These are phyloP conservation scores for Psophia crepitans DNA, from an alignment of 2,113 vertebrate genomes.

Conservation along the genomic window DNA sequence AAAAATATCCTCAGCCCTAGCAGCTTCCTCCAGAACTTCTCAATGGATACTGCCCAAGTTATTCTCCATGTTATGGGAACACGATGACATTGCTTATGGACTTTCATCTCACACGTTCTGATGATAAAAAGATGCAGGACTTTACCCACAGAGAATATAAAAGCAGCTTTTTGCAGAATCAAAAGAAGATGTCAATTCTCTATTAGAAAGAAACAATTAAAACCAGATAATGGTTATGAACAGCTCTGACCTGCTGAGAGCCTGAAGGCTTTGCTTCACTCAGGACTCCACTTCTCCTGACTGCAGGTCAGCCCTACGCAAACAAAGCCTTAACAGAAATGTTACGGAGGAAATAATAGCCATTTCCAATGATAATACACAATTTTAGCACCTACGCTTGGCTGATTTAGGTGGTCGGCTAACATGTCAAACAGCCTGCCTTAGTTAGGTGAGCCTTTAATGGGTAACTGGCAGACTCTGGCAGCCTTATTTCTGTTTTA, in stretches of 20 bases:
- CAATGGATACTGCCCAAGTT: neutral
- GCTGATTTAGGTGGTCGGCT: conserved; percentile 95
- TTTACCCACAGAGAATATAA: conserved; percentile 1
- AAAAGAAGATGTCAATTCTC: conserved; percentile 28
- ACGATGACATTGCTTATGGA: neutral
- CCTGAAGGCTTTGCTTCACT: conserved; percentile 57
- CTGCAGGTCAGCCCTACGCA: conserved; percentile 69
- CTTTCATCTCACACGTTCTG: neutral
- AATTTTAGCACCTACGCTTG: conserved; percentile 92
- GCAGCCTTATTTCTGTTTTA: conserved; percentile 96
- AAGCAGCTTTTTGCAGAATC: conserved; percentile 20
- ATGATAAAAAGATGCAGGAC: neutral
- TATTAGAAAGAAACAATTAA: conserved; percentile 63
- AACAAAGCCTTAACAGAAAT: conserved; percentile 93
- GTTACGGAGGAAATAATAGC: conserved; percentile 99
- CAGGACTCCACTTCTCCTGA: conserved; percentile 60
- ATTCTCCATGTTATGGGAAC: neutral
- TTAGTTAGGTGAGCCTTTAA: conserved; percentile 91
- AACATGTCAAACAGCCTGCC: conserved; percentile 89
- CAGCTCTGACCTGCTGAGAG: conserved; percentile 64
- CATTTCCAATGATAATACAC: conserved; percentile 99
- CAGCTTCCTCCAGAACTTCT: neutral
- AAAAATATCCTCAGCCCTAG: neutral
- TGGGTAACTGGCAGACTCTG: conserved; percentile 98
- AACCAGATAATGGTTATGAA: conserved; percentile 59